Conservation (phyloP, 92 coral and sea anemone species). For the Phenganax stokvisi region DNA sequence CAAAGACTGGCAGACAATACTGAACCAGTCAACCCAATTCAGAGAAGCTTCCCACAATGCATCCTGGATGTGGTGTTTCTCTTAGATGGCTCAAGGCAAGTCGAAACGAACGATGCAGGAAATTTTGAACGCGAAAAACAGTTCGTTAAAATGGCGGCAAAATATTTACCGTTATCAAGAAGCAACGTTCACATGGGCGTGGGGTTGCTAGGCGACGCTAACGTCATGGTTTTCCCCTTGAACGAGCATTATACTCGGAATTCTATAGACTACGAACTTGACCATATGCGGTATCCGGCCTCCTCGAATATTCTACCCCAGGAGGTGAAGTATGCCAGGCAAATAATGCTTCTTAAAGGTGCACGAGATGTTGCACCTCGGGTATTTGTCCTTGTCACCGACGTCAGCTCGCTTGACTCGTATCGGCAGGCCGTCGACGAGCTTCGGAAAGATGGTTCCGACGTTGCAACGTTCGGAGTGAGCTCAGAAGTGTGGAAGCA, state of each 20-base stretch:
- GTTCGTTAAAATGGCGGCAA: conserved; percentile 41
- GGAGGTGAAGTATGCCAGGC: conserved; percentile 23
- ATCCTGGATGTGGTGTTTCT: conserved; percentile 31
- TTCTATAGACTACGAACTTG: conserved; percentile 34
- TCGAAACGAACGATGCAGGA: conserved; percentile 33
- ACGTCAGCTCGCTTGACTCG: conserved; percentile 32
- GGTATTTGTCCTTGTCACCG: conserved; percentile 36
- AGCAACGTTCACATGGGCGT: conserved; percentile 58
- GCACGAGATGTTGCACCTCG: conserved; percentile 31
- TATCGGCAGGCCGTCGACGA: conserved; percentile 9
- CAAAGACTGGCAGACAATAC: not conserved
- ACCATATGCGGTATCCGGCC: conserved; percentile 34
- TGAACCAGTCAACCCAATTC: not conserved
- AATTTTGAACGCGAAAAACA: conserved; percentile 33
- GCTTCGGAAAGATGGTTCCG: conserved; percentile 21
- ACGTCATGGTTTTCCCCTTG: conserved; percentile 37
- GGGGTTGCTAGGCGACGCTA: conserved; percentile 28
- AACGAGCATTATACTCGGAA: conserved; percentile 26
- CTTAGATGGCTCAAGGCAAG: conserved; percentile 35
- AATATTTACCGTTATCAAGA: conserved; percentile 55
- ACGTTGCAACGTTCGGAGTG: conserved; percentile 13
- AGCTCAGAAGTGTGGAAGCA: conserved; percentile 18
- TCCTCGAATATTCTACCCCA: conserved; percentile 21
- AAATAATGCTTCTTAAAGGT: conserved; percentile 24
- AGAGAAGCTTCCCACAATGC: conserved; percentile 31